These are phyloP conservation scores for Alaudala cheleensis DNA, from an alignment of 2,113 vertebrate genomes.

Conservation along the genomic window DNA sequence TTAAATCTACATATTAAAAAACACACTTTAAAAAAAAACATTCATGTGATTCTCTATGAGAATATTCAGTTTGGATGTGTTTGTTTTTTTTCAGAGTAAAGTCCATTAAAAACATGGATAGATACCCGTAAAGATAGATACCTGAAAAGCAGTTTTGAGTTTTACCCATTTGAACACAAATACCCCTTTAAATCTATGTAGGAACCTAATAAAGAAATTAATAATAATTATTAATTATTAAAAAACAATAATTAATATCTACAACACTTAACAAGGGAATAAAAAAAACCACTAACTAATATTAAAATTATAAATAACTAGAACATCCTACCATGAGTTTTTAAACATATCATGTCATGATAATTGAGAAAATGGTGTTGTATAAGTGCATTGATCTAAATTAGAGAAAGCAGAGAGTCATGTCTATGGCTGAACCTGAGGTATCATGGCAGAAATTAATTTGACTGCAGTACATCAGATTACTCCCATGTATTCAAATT, in stretches of 20 bases:
- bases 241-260: too few relatives aligned
- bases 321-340: not conserved
- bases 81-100: not conserved
- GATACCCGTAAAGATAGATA: not conserved
- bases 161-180: not conserved
- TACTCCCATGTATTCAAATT: not conserved
- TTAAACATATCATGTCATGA: not conserved
- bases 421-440: not conserved
- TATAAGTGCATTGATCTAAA: not conserved
- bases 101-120: not conserved
- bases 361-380: not conserved
- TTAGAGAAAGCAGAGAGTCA: not conserved
- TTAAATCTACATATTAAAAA: not conserved
- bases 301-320: not conserved
- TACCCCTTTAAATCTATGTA: not conserved
- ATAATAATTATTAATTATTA: too few relatives aligned
- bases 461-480: not conserved
- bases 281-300: not conserved
- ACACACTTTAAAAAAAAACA: not conserved
- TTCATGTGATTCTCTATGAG: not conserved
- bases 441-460: not conserved
- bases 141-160: not conserved
- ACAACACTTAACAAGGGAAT: not conserved
- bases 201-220: not conserved
- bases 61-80: not conserved